phyloP scores from a whole-genome alignment of 2,888 invertebrate genomes.

The Rhingia campestris region DNA sequence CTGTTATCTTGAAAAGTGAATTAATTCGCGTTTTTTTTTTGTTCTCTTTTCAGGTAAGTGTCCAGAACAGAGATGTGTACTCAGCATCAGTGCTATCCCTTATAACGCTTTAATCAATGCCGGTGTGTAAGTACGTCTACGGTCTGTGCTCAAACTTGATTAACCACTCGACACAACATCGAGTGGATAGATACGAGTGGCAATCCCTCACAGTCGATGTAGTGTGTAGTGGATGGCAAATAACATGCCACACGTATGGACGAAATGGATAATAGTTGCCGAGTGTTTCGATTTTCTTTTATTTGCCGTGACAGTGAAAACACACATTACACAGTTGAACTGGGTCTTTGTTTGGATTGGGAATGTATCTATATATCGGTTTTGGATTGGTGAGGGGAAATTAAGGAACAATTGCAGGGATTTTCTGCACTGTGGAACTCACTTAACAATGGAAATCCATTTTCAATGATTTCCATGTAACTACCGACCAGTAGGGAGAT shows the following conservation, averaged over 20 bases:
- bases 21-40: constrained; percentile 32
- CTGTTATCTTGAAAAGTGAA: constrained; percentile 10
- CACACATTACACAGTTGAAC: neutral
- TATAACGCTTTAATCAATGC: constrained; percentile 39
- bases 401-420: constrained; percentile 7
- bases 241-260: constrained; percentile 28
- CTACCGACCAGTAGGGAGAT: constrained; percentile 7
- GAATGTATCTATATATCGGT: neutral
- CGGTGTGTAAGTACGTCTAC: constrained; percentile 57
- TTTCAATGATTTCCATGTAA: constrained; percentile 27
- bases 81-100: constrained; percentile 12
- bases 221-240: constrained; percentile 61
- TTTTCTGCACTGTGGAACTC: neutral
- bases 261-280: constrained; percentile 22
- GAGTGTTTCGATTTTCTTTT: constrained; percentile 41
- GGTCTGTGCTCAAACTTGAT: constrained; percentile 65
- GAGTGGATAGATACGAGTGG: constrained; percentile 2
- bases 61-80: neutral
- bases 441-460: constrained; percentile 5
- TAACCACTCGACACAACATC: constrained; percentile 47
- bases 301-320: constrained; percentile 24
- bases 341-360: neutral
- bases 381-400: neutral
- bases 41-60: constrained; percentile 64
- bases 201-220: constrained; percentile 52